Evolutionary conservation across 2,888 invertebrate species (phyloP), one percentile per base, ranked within the genome.

Genomic region (Aproaerema taeniolella): DNA sequence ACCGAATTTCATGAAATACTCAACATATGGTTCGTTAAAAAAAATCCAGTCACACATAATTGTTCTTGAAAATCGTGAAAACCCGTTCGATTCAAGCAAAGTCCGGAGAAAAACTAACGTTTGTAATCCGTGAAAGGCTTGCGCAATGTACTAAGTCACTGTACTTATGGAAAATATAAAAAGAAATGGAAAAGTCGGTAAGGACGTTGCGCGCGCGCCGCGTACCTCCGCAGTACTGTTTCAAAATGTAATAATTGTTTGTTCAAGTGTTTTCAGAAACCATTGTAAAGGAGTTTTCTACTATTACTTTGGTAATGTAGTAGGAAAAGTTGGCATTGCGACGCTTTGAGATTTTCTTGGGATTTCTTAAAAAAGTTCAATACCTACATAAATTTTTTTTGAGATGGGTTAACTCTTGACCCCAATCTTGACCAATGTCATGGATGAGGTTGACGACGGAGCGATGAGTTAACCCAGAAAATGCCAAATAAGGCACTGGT

Each of bases 241-340:
- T 63, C 55, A 59, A 67, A 70, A 68, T 59, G 72, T 67, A 67
- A 63, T 72, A 61, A 51, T n/a, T 77, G 74, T 82, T 74, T 82
- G 72, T 67, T 65, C 85, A 85, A 83, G 78, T 85, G 85, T 80
- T 81, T 77, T 79, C 76, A 69, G 75, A 75, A 83, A 83, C 81
- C 70, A 83, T 83, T 77, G 78, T 77, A 65, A 58, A 80, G 72
- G 71, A 80, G 73, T 81, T 85, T 83, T 80, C 82, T 83, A 82
- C 78, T 78, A 79, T 78, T 75, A 72, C 73, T 66, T 70, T 66
- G 71, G 69, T 71, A 53, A 80, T 80, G 83, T 70, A 47, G 70
- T 65, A 37, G 76, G 38, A 43, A 46, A 49, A 51, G 44, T 47
- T 45, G 15, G 32, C 17, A 34, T 29, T 53, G 38, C 33, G 47